phyloP scores from a whole-genome alignment of 2,888 invertebrate genomes.

The Cephus pygmeus region DNA sequence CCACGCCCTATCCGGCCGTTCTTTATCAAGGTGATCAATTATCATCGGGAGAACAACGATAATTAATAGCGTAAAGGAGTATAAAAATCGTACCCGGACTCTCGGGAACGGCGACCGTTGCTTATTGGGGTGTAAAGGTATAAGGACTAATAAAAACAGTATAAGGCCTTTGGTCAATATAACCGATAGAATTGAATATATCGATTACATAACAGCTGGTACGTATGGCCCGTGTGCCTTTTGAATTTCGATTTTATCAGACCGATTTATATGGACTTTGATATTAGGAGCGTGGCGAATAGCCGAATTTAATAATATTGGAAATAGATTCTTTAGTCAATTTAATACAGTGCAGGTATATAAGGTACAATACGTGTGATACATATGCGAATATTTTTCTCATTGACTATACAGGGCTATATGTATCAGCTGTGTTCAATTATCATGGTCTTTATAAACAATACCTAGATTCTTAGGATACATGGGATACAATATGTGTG shows the following conservation, averaged over 20 bases:
- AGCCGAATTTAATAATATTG: neutral
- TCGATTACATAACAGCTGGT: neutral
- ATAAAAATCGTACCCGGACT: neutral
- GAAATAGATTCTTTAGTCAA: neutral
- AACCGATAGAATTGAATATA: neutral
- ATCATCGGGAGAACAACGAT: neutral
- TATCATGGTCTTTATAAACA: too few relatives aligned
- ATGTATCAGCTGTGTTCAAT: too few relatives aligned
- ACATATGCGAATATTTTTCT: too few relatives aligned
- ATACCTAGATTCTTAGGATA: too few relatives aligned
- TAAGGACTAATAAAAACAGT: neutral
- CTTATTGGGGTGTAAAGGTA: neutral
- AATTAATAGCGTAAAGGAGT: neutral
- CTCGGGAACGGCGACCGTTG: neutral
- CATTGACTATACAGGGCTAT: too few relatives aligned
- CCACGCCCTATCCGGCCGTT: neutral
- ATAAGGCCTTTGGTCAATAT: neutral
- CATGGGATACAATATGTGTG: too few relatives aligned
- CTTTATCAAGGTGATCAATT: neutral
- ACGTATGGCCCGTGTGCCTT: neutral
- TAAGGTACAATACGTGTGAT: too few relatives aligned
- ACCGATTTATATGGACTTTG: neutral
- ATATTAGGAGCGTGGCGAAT: neutral
- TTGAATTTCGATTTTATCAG: neutral
- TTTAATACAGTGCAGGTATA: neutral